Percentiles rank a stretch among this genome's conserved stretches.
These are phyloP conservation scores for Anoplopoma fimbria DNA, from an alignment of 2,113 vertebrate species.

Conservation along the genomic window DNA sequence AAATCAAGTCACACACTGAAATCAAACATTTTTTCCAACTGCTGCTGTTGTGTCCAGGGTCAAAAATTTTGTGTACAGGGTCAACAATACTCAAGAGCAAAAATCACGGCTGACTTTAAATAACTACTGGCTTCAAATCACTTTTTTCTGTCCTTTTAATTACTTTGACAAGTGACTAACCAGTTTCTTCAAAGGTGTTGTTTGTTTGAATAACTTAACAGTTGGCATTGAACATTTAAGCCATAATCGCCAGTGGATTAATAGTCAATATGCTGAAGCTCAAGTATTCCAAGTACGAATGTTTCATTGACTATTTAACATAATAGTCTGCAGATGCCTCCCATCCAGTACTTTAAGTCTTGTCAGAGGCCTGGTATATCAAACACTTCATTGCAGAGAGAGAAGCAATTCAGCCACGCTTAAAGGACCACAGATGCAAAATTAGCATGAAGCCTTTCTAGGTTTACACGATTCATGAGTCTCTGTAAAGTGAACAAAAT, in stretches of 20 bases:
- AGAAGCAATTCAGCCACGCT: not conserved
- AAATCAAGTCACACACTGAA: not conserved
- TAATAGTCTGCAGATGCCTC: not conserved
- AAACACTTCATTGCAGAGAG: not conserved
- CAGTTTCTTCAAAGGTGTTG: not conserved
- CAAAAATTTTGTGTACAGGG: not conserved
- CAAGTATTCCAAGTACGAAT: not conserved
- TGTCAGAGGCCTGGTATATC: not conserved
- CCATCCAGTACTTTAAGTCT: not conserved
- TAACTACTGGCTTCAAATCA: not conserved
- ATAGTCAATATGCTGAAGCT: not conserved
- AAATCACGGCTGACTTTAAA: not conserved
- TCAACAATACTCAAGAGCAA: not conserved
- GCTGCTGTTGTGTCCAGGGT: constrained; percentile 1
- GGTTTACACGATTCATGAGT: too few relatives aligned
- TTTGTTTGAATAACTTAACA: not conserved
- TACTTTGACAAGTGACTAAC: not conserved
- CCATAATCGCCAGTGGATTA: not conserved
- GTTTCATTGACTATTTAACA: not conserved
- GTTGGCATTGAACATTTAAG: not conserved
- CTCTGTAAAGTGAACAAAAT: not conserved
- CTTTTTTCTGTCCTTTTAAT: not conserved
- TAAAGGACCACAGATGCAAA: not conserved
- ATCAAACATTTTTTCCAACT: not conserved
- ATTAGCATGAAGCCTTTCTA: not conserved